A percentile compares a stretch with the other conserved stretches of the same genome.
These are phyloP conservation scores for Malacoctenus gilli DNA, from an alignment of 2,797 vertebrate species.

Conservation along the genomic window DNA sequence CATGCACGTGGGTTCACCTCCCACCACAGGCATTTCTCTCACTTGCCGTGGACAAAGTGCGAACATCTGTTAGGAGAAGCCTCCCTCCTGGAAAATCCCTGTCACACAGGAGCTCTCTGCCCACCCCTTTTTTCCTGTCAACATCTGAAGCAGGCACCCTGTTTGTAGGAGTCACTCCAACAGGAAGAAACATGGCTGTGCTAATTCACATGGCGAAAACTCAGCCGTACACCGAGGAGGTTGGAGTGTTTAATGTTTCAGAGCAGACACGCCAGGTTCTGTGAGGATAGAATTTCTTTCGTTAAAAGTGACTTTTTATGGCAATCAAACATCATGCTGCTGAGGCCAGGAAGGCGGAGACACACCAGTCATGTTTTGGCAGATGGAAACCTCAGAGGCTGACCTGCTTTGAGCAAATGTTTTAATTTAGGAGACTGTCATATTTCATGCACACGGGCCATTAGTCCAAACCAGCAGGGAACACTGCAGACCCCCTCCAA, in stretches of 20 bases:
- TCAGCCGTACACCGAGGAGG: not conserved
- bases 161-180: slow-evolving; percentile 10
- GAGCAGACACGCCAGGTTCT: not conserved
- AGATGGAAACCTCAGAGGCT: slow-evolving; percentile 29
- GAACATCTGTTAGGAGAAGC: slow-evolving; percentile 16
- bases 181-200: too few relatives aligned
- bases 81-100: not conserved
- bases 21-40: not conserved
- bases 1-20: not conserved
- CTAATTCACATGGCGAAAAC: not conserved
- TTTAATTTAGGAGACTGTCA: slow-evolving; percentile 53
- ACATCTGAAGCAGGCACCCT: not conserved
- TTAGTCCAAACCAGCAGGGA: slow-evolving; percentile 39
- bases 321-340: slow-evolving; percentile 5
- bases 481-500: not conserved
- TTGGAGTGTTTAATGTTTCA: not conserved
- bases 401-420: slow-evolving; percentile 53
- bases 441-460: slow-evolving; percentile 44
- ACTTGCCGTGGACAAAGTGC: not conserved
- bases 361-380: slow-evolving; percentile 23
- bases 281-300: slow-evolving; percentile 3
- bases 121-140: not conserved
- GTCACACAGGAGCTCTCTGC: not conserved
- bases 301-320: not conserved
- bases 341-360: slow-evolving; percentile 10